Evolutionary conservation across 2,888 invertebrate species (phyloP).

Genomic region (Apamea anceps): DNA sequence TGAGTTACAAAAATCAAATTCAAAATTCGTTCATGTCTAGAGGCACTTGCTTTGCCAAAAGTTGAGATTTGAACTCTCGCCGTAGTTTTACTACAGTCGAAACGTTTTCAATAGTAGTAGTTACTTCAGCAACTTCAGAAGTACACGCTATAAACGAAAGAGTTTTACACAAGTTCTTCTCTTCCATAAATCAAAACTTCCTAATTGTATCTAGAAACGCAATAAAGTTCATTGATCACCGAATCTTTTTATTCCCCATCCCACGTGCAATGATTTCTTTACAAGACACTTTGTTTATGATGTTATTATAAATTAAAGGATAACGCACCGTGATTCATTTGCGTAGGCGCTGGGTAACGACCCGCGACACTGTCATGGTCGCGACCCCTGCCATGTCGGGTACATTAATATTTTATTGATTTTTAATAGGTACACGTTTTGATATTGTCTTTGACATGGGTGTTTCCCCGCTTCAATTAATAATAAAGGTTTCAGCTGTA

Average conservation of each 20-base stretch:
- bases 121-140: constrained; percentile 17
- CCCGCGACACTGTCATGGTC: constrained; percentile 52
- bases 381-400: constrained; percentile 42
- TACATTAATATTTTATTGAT: constrained; percentile 24
- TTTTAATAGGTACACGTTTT: constrained; percentile 21
- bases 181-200: constrained; percentile 28
- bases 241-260: constrained; percentile 58
- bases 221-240: constrained; percentile 64
- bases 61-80: not conserved
- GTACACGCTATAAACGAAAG: constrained; percentile 22
- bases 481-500: not conserved
- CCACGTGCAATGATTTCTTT: constrained; percentile 66
- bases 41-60: not conserved
- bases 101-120: constrained; percentile 10
- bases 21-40: not conserved
- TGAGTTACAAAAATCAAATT: not conserved
- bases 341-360: constrained; percentile 73
- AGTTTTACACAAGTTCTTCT: constrained; percentile 22
- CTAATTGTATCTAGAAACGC: constrained; percentile 30
- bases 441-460: not conserved
- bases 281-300: constrained; percentile 71
- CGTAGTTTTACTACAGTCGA: constrained; percentile 10
- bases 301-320: constrained; percentile 65
- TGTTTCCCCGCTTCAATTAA: not conserved
- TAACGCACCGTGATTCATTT: constrained; percentile 76